A percentile compares a stretch with the other conserved stretches of the same genome.
Evolutionary conservation across 2,888 invertebrate species (phyloP).

Genomic region (Villa cingulata): DNA sequence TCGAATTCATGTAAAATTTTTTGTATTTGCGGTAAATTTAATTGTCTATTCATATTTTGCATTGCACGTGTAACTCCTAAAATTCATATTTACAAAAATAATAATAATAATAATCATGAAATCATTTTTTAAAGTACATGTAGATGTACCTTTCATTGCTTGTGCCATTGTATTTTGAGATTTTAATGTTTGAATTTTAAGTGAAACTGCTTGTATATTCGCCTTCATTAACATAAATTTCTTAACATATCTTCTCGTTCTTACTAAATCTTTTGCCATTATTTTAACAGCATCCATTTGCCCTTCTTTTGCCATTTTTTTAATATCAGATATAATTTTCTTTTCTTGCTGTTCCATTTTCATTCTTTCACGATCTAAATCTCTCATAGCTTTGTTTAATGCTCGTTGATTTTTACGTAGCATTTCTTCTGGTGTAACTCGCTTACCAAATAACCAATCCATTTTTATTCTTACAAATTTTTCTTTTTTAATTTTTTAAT

Average conservation of each 20-base stretch:
- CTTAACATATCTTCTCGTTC: constrained; percentile 88
- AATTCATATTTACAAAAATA: neutral
- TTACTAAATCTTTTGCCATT: constrained; percentile 97
- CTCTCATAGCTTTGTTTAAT: constrained; percentile 94
- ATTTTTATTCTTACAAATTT: constrained; percentile 36
- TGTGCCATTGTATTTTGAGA: constrained; percentile 99
- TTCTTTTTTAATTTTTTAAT: too few relatives aligned
- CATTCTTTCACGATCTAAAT: constrained; percentile 82
- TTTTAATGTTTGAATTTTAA: constrained; percentile 94
- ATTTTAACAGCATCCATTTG: constrained; percentile 99
- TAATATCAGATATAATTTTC: constrained; percentile 94
- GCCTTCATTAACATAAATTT: constrained; percentile 99
- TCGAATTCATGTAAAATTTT: constrained; percentile 96
- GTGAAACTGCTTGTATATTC: constrained; percentile 93
- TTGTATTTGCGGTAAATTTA: constrained; percentile 98
- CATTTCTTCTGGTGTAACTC: constrained; percentile 95
- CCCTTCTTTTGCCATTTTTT: constrained; percentile 96
- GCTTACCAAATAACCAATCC: constrained; percentile 95
- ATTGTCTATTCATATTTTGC: constrained; percentile 93
- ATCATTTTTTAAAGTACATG: neutral
- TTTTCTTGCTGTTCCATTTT: constrained; percentile 99
- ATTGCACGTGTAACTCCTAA: constrained; percentile 87
- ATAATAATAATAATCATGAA: neutral
- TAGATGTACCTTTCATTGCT: constrained; percentile 81
- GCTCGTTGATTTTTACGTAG: constrained; percentile 96